Percentiles rank a stretch among this genome's conserved stretches.
Evolutionary conservation across 2,797 vertebrate species (phyloP).

Genomic region (Leucoraja ocellata): DNA sequence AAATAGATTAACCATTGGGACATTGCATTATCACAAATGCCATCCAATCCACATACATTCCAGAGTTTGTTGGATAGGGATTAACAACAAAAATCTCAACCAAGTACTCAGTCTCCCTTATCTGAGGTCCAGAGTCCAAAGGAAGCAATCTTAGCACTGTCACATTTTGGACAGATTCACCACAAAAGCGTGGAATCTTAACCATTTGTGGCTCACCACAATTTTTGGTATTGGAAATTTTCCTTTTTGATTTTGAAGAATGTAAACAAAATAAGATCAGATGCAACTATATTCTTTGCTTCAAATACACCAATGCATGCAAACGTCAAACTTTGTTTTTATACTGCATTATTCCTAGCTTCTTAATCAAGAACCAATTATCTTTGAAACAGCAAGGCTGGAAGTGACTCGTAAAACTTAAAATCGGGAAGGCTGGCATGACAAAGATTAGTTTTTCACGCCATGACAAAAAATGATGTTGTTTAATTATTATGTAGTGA

Average conservation of each 20-base stretch:
- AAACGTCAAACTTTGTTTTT: slow-evolving; percentile 9
- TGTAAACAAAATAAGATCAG: background rate
- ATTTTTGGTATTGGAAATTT: background rate
- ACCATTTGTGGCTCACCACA: too few relatives aligned
- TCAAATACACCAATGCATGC: background rate
- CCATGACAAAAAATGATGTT: background rate
- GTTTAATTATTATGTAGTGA: background rate
- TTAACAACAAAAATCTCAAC: background rate
- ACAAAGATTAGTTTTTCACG: slow-evolving; percentile 3
- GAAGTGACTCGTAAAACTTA: slow-evolving; percentile 13
- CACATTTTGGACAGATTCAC: background rate
- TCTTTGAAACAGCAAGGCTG: slow-evolving; percentile 7
- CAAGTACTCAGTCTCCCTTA: background rate
- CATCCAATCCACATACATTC: background rate
- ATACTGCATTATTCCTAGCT: background rate
- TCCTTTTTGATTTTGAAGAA: background rate
- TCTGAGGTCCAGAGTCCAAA: background rate
- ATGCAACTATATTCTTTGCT: background rate
- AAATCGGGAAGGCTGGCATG: slow-evolving; percentile 2
- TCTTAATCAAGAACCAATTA: slow-evolving; percentile 20
- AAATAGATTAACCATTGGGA: background rate
- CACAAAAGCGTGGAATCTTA: background rate
- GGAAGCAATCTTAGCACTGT: background rate
- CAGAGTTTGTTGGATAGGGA: background rate
- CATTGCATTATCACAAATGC: background rate